These are phyloP conservation scores for Chalcis sispes DNA, from an alignment of 2,888 invertebrate genomes.

Conservation along the genomic window DNA sequence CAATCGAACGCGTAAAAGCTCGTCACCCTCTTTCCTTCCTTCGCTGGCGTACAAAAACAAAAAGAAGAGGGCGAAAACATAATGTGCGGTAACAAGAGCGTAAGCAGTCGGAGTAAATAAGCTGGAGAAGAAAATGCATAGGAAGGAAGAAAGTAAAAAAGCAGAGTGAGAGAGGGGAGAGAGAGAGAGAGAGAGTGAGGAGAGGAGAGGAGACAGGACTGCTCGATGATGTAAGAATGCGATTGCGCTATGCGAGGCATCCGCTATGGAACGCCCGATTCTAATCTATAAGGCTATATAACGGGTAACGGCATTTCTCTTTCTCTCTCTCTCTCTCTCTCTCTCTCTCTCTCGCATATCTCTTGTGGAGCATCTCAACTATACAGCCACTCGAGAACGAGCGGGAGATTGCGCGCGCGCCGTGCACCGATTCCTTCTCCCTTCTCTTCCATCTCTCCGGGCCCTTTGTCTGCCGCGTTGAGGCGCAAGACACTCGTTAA, in stretches of 20 bases:
- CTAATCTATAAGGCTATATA: constrained; percentile 47
- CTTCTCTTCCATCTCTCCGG: not conserved
- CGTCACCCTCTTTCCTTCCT: not conserved
- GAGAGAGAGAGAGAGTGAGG: constrained; percentile 9
- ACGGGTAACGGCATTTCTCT: constrained; percentile 3
- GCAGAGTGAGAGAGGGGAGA: constrained; percentile 2
- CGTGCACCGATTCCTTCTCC: constrained; percentile 30
- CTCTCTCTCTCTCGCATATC: not conserved
- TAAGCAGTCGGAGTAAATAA: constrained; percentile 20
- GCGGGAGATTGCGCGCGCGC: constrained; percentile 32
- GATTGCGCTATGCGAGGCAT: constrained; percentile 56
- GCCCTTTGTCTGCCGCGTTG: not conserved
- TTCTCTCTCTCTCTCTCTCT: constrained; percentile 24
- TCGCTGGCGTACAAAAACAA: not conserved
- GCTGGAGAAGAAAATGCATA: too few species aligned
- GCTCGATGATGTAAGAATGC: constrained; percentile 57
- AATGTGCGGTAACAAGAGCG: constrained; percentile 16
- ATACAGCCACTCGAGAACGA: constrained; percentile 21
- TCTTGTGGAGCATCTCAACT: too few species aligned
- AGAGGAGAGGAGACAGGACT: too few species aligned
- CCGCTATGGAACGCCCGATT: constrained; percentile 54
- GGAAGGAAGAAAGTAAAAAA: not conserved
- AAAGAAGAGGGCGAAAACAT: too few species aligned
- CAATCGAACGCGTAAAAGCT: constrained; percentile 1
- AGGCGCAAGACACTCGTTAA: constrained; percentile 31